Conservation (phyloP, 2,888 invertebrate genomes). For the Agriopis aurantiaria region DNA sequence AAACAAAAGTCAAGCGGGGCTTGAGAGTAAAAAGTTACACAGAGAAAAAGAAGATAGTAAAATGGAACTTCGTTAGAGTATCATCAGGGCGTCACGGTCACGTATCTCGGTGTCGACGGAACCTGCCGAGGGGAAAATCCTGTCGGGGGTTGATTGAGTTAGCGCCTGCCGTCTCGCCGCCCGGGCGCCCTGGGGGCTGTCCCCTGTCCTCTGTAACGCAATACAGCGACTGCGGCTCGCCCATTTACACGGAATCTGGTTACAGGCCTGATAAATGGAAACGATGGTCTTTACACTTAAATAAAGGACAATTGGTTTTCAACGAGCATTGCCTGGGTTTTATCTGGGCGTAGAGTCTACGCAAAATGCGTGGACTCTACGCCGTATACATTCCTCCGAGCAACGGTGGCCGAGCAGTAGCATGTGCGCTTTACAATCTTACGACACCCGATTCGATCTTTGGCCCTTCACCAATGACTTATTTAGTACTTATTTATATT, state of each 20-base stretch:
- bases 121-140: slow-evolving; percentile 67
- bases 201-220: slow-evolving; percentile 75
- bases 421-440: too few relatives aligned
- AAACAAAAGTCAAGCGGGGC: slow-evolving; percentile 39
- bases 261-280: slow-evolving; percentile 46
- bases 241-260: slow-evolving; percentile 74
- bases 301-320: slow-evolving; percentile 1
- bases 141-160: slow-evolving; percentile 76
- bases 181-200: slow-evolving; percentile 56
- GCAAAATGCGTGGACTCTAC: too few relatives aligned
- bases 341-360: too few relatives aligned
- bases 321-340: too few relatives aligned
- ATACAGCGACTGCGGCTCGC: slow-evolving; percentile 64
- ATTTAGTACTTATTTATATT: too few relatives aligned
- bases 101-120: slow-evolving; percentile 53
- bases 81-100: slow-evolving; percentile 59
- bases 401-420: too few relatives aligned
- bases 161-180: slow-evolving; percentile 59
- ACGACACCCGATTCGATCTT: too few relatives aligned
- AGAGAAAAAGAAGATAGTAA: slow-evolving; percentile 38
- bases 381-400: too few relatives aligned
- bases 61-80: slow-evolving; percentile 62
- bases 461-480: too few relatives aligned
- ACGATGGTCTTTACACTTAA: slow-evolving; percentile 7
- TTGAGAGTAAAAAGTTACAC: slow-evolving; percentile 41